Base-by-base conservation (phyloP, 2,797 vertebrate species). In the Betta splendens region DNA sequence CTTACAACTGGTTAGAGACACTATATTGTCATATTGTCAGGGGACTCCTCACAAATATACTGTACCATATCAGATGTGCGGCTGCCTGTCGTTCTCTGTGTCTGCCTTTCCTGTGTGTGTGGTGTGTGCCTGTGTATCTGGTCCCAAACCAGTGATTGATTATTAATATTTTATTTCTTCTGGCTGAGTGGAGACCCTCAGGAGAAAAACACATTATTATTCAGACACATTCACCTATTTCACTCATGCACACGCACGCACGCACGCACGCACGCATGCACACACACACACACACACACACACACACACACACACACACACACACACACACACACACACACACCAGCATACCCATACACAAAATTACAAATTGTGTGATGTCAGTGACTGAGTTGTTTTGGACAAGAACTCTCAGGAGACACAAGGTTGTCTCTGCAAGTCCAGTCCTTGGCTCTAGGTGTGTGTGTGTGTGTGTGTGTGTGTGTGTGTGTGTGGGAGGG, bases 101-200 rank as follows among this genome's bases (percentile, higher is more conserved):
- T 26, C 25, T 57, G 40, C n/a, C n/a, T n/a, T n/a, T n/a, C n/a
- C n/a, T 36, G 8, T 44, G 10, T 58, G 23, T 16, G 28, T 28
- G 56, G 26, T 43, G 33, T 51, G 33, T 53, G 32, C 53, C 20
- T 67, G 45, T 58, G 64, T 64, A 45, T 74, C 5, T 50, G 37
- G 68, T 68, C 68, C 69, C 66, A 69, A 79, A 83, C 64, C 70
- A 74, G 78, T 81, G 81, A 86, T 86, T 81, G 78, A 86, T 84
- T 76, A 83, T 83, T 81, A 83, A 85, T 83, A 85, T 84, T 87
- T 85, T 66, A 83, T 87, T 80, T 83, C 55, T 77, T 57, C 64
- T 57, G 70, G 68, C 75, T 77, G 64, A 48, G 61, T 74, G 69
- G 32, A 69, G 49, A 47, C 76, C 65, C 80, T 71, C 22, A 70